Base-by-base conservation (phyloP, 2,888 invertebrate species). In the Papilio gigon region DNA sequence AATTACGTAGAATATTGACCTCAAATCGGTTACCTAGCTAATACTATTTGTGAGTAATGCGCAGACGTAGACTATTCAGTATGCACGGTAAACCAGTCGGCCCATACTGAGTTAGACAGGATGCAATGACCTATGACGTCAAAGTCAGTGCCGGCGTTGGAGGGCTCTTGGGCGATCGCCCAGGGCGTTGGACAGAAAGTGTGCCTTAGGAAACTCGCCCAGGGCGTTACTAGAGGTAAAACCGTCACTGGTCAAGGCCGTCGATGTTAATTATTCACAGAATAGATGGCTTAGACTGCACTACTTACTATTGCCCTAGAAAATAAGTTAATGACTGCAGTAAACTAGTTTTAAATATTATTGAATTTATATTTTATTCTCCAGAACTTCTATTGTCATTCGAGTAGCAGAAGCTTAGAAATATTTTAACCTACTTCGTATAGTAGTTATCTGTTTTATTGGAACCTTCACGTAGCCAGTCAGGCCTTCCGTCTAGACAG, bases 101-200 rank as follows among this genome's bases (percentile, higher is more conserved):
- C 5, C 56, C 67, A 58, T 69, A 69, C 61, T 17, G n/a, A 69
- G 30, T 53, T 40, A 42, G 37, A 53, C 65, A 69, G 65, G 53
- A 69, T 53, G 65, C 69, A 69, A 65, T 69, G 65, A 69, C 60
- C 69, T 69, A 53, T 69, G 69, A 69, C 61, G 65, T 53, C 69
- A n/a, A n/a, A n/a, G n/a, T n/a, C n/a, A n/a, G n/a, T n/a, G n/a
- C n/a, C n/a, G n/a, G n/a, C n/a, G n/a, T n/a, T n/a, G n/a, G n/a
- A n/a, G n/a, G n/a, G n/a, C n/a, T n/a, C n/a, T n/a, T n/a, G n/a
- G n/a, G n/a, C n/a, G n/a, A n/a, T n/a, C n/a, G n/a, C n/a, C n/a
- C n/a, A n/a, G n/a, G n/a, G n/a, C n/a, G n/a, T n/a, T n/a, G n/a
- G n/a, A n/a, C n/a, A n/a, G n/a, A n/a, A n/a, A n/a, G n/a, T n/a